A percentile compares a stretch with the other conserved stretches of the same genome.
Evolutionary conservation across 2,797 vertebrate species (phyloP).

Genomic region (Ataeniobius toweri): DNA sequence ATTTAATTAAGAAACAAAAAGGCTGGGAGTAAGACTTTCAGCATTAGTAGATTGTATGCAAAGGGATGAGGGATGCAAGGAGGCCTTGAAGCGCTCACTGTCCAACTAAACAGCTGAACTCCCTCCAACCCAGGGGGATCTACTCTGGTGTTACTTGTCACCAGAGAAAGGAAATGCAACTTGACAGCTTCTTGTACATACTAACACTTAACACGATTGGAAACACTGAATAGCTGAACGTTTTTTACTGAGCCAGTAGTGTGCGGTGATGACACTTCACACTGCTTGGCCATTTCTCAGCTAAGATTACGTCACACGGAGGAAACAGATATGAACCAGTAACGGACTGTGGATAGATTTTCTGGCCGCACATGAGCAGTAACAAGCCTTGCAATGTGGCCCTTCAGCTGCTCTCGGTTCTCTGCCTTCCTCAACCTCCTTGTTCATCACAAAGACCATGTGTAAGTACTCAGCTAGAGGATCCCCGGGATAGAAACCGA

Average conservation of each 20-base stretch:
- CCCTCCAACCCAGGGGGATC: conserved; percentile 34
- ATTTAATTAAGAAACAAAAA: conserved; percentile 18
- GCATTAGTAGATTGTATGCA: conserved; percentile 14
- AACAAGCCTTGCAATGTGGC: not conserved
- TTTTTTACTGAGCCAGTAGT: conserved; percentile 5
- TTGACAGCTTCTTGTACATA: conserved; percentile 61
- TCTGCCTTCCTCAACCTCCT: not conserved
- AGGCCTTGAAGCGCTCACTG: conserved; percentile 34
- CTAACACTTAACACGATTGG: conserved; percentile 27
- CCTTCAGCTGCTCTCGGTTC: conserved; percentile 11
- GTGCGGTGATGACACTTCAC: conserved; percentile 30
- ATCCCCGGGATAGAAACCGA: conserved; percentile 30
- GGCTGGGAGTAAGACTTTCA: conserved; percentile 26
- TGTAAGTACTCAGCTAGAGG: conserved; percentile 36
- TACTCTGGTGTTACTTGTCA: conserved; percentile 65
- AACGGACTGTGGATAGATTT: conserved; percentile 13
- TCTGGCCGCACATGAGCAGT: not conserved
- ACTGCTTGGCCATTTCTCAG: conserved; percentile 16
- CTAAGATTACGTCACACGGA: conserved; percentile 31
- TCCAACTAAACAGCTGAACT: conserved; percentile 37
- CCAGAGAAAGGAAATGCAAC: conserved; percentile 59
- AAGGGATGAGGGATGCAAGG: conserved; percentile 11
- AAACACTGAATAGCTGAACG: conserved; percentile 17
- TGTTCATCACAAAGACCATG: conserved; percentile 39
- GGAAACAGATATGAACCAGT: conserved; percentile 16